A percentile compares a stretch with the other conserved stretches of the same genome.
Evolutionary conservation across 2,113 vertebrate genomes (phyloP).

Genomic region (Trachemys scripta): DNA sequence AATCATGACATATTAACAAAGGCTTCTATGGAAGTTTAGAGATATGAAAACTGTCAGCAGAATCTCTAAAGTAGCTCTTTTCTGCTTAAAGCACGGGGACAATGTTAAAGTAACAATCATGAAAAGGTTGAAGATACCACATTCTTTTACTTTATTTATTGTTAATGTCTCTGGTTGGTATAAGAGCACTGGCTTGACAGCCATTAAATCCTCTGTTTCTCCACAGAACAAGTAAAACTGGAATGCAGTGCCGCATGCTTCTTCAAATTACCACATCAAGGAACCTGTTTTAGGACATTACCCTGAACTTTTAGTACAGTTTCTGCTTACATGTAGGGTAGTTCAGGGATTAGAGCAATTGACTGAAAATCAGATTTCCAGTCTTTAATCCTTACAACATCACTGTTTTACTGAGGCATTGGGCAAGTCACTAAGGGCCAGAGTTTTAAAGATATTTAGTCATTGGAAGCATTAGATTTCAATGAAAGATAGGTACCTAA

Average conservation of each 20-base stretch:
- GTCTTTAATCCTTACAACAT: not conserved
- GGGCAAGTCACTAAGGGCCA: not conserved
- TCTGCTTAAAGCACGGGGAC: not conserved
- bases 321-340: accelerated
- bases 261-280: not conserved
- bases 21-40: not conserved
- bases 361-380: not conserved
- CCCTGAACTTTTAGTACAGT: accelerated
- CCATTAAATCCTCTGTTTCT: not conserved
- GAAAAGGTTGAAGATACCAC: not conserved
- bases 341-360: accelerated
- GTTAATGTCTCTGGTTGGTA: not conserved
- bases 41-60: not conserved
- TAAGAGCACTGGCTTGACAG: not conserved
- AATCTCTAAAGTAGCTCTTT: conserved; percentile 53
- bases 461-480: not conserved
- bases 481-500: not conserved
- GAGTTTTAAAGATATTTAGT: not conserved
- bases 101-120: conserved; percentile 10
- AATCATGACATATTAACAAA: not conserved
- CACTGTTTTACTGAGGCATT: accelerated
- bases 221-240: not conserved
- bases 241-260: accelerated
- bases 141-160: no score
- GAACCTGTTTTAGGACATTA: not conserved